These are phyloP conservation scores for Eubucco bourcierii DNA, from an alignment of 2,113 vertebrate species.

Conservation along the genomic window DNA sequence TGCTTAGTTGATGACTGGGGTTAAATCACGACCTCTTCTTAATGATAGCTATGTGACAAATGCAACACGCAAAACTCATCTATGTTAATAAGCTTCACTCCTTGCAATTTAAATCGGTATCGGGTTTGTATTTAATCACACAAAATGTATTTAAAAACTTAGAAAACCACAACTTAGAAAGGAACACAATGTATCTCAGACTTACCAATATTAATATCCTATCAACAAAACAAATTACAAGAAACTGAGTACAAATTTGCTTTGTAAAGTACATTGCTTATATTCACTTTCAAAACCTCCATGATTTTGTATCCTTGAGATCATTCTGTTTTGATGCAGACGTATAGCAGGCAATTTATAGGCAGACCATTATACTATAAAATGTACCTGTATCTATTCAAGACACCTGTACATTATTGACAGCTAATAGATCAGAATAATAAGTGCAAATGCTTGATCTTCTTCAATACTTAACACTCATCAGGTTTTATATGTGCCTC, in stretches of 20 bases:
- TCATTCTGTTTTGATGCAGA: not conserved
- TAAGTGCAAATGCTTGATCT: not conserved
- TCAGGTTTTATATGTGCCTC: not conserved
- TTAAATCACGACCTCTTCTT: not conserved
- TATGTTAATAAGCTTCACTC: conserved; percentile 1
- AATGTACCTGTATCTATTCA: not conserved
- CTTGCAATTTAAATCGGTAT: conserved; percentile 20
- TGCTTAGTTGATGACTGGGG: not conserved
- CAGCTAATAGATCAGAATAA: conserved; percentile 24
- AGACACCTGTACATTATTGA: not conserved
- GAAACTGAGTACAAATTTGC: not conserved
- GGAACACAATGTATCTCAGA: not conserved
- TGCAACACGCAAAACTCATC: not conserved
- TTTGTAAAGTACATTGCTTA: not conserved
- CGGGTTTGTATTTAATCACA: not conserved
- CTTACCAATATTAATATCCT: not conserved
- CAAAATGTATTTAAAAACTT: not conserved
- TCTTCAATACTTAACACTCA: not conserved
- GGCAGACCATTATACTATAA: not conserved
- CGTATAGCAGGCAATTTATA: not conserved
- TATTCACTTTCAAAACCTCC: not conserved
- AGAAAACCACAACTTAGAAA: not conserved
- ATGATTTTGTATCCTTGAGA: not conserved
- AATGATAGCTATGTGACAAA: not conserved
- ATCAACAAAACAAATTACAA: not conserved